Percentiles rank a stretch among this genome's conserved stretches.
Evolutionary conservation across 2,888 invertebrate species (phyloP).

Genomic region (Cecidostiba fungosa): DNA sequence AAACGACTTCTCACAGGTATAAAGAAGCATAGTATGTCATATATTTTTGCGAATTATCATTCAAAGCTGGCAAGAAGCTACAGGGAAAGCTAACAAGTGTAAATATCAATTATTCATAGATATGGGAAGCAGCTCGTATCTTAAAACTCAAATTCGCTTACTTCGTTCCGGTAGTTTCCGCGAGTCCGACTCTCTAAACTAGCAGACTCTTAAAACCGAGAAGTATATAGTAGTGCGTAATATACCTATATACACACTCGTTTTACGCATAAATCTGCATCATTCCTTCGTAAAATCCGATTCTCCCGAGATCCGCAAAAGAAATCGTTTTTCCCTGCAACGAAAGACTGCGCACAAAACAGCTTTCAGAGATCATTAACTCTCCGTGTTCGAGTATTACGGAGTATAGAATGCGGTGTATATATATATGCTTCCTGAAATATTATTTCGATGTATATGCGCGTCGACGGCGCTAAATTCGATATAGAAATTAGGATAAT

Average conservation of each 20-base stretch:
- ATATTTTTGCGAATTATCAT: slow-evolving; percentile 30
- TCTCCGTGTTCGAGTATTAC: no score
- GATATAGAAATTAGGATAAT: slow-evolving; percentile 63
- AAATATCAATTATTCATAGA: slow-evolving; percentile 22
- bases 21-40: neutral
- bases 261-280: slow-evolving; percentile 21
- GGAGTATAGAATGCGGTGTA: no score
- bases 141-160: neutral
- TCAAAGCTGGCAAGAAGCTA: neutral
- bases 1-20: neutral
- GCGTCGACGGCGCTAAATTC: slow-evolving; percentile 26
- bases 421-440: neutral
- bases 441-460: no score
- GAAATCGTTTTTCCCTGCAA: slow-evolving; percentile 6
- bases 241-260: neutral
- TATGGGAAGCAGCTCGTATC: neutral
- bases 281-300: neutral
- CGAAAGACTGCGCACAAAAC: neutral
- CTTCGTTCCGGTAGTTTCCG: neutral
- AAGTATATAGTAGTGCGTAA: no score
- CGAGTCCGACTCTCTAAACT: neutral
- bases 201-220: neutral
- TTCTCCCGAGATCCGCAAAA: neutral
- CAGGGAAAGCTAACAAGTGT: slow-evolving; percentile 20
- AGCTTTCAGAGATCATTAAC: slow-evolving; percentile 27